Conservation (phyloP, 2,113 vertebrate genomes). For the Turnix velox region DNA sequence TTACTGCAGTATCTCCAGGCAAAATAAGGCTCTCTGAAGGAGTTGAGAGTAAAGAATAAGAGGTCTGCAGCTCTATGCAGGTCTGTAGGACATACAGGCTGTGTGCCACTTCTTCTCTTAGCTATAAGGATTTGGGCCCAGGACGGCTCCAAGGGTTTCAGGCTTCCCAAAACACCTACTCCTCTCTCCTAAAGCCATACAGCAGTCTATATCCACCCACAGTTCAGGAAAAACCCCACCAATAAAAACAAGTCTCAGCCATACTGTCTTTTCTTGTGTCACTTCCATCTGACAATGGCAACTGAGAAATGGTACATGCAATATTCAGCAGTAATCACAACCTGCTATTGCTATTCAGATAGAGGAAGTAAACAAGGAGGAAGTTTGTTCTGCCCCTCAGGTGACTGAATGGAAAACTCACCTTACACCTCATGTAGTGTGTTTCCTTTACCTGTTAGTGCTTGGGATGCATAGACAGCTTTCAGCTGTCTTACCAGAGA, state of each 20-base stretch:
- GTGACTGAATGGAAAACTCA: background rate
- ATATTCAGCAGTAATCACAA: background rate
- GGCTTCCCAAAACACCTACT: background rate
- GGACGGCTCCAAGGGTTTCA: background rate
- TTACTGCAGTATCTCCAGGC: background rate
- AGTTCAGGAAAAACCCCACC: background rate
- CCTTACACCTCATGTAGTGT: rapidly evolving
- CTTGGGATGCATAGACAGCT: background rate
- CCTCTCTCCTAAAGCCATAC: background rate
- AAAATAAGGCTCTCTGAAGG: background rate
- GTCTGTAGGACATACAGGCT: background rate
- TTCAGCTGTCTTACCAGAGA: background rate
- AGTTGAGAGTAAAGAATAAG: background rate
- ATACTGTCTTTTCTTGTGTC: background rate
- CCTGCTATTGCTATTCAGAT: background rate
- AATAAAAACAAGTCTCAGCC: background rate
- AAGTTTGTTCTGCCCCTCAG: background rate
- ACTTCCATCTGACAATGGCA: background rate
- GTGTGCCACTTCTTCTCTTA: background rate
- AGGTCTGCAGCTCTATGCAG: background rate
- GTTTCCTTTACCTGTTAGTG: background rate
- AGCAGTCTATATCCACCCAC: background rate
- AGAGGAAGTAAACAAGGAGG: background rate
- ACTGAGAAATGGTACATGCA: rapidly evolving
- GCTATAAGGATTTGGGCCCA: background rate